Conservation (phyloP, 2,113 vertebrate species). For the Strix aluco region DNA sequence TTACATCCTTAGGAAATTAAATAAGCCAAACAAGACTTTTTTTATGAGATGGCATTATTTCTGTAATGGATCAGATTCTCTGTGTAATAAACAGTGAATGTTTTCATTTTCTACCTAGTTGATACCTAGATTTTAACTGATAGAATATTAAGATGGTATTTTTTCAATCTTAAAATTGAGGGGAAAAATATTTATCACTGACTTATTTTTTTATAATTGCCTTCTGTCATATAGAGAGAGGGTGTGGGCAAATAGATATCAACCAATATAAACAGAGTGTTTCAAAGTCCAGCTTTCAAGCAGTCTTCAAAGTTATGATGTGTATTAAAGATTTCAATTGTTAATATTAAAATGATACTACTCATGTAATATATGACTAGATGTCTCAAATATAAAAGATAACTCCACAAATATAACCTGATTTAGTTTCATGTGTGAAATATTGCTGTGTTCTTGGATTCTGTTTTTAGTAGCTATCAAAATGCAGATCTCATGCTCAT, state of each 20-base stretch:
- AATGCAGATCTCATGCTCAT: not conserved
- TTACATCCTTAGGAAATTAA: not conserved
- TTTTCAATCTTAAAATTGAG: not conserved
- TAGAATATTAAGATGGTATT: not conserved
- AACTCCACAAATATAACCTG: not conserved
- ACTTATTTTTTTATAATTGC: not conserved
- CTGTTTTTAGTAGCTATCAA: not conserved
- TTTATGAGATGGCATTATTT: not conserved
- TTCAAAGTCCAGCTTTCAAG: constrained; percentile 38
- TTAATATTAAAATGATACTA: not conserved
- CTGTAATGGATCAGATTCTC: not conserved
- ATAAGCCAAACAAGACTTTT: not conserved
- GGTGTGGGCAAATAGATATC: constrained; percentile 1
- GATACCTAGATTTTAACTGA: not conserved
- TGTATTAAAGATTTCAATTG: not conserved
- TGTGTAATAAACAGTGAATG: not conserved
- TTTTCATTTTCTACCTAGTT: not conserved
- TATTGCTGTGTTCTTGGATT: not conserved
- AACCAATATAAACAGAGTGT: not conserved
- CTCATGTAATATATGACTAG: not conserved
- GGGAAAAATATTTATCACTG: not conserved
- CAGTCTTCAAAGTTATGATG: not conserved
- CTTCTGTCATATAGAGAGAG: not conserved
- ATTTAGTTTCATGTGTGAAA: not conserved
- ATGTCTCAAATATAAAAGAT: not conserved